phyloP scores from a whole-genome alignment of 2,888 invertebrate species.

The Eupithecia insigniata region DNA sequence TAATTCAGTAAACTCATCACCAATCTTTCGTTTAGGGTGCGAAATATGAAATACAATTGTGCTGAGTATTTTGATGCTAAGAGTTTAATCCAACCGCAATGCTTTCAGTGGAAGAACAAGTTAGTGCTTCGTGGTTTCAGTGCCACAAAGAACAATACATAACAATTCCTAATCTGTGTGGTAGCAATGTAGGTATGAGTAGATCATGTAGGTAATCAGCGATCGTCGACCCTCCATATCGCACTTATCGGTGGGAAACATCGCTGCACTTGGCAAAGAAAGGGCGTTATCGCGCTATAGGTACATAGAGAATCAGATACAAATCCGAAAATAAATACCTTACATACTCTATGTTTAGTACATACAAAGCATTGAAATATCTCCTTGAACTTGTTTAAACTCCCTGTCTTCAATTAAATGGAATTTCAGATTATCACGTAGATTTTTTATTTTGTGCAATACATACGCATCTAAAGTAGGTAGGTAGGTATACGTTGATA shows the following conservation, averaged over 20 bases:
- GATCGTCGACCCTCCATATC: slow-evolving; percentile 63
- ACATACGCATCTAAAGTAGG: not conserved
- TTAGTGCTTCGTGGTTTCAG: not conserved
- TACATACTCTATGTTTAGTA: not conserved
- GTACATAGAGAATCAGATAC: slow-evolving; percentile 33
- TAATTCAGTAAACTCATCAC: not conserved
- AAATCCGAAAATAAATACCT: slow-evolving; percentile 34
- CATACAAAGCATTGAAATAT: slow-evolving; percentile 17
- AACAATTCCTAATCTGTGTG: not conserved
- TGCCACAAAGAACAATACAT: too few relatives aligned
- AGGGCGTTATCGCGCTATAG: slow-evolving; percentile 44
- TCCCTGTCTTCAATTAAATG: slow-evolving; percentile 1
- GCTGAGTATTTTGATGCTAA: not conserved
- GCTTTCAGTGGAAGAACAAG: not conserved
- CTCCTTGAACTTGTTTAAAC: slow-evolving; percentile 6
- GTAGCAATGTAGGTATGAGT: not conserved
- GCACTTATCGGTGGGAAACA: slow-evolving; percentile 54
- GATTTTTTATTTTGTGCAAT: slow-evolving; percentile 11
- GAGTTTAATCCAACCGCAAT: not conserved
- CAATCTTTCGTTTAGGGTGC: not conserved
- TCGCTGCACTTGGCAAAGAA: slow-evolving; percentile 66
- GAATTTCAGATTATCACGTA: slow-evolving; percentile 3
- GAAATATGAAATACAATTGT: not conserved
- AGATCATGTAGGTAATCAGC: slow-evolving; percentile 34
- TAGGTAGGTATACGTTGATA: not conserved